These are phyloP conservation scores for Eurypyga helias DNA, from an alignment of 2,113 vertebrate genomes.

Conservation along the genomic window DNA sequence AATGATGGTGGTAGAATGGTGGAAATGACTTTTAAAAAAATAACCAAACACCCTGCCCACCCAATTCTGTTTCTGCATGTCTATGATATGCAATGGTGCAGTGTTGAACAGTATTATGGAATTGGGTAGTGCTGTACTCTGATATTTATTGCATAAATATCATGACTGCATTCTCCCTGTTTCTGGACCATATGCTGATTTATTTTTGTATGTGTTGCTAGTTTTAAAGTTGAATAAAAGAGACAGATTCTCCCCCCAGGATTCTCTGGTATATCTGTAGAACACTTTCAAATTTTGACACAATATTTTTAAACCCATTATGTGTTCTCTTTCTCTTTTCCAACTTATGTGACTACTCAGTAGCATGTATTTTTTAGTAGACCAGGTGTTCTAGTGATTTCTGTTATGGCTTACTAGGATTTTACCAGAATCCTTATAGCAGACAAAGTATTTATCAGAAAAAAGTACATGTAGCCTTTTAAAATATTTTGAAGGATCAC, in stretches of 20 bases:
- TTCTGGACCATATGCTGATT: neutral
- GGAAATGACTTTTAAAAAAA: neutral
- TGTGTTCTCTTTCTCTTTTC: neutral
- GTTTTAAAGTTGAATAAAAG: neutral
- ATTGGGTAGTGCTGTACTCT: neutral
- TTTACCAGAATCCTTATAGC: neutral
- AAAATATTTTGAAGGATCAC: neutral
- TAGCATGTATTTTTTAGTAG: neutral
- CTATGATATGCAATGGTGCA: neutral
- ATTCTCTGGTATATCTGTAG: neutral
- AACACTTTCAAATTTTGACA: neutral
- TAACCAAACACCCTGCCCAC: too few relatives aligned
- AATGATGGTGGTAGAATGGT: neutral
- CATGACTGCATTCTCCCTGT: neutral
- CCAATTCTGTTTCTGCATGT: neutral
- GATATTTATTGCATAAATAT: neutral
- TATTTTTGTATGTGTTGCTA: neutral
- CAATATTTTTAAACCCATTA: neutral
- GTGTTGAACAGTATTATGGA: neutral
- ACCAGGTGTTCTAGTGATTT: neutral
- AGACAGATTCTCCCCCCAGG: rapidly evolving
- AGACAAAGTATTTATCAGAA: neutral
- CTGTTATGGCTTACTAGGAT: neutral
- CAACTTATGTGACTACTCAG: neutral
- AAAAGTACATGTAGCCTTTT: neutral